Base-by-base conservation (phyloP, 1,140 invertebrate species). In the Mizuhopecten yessoensis region DNA sequence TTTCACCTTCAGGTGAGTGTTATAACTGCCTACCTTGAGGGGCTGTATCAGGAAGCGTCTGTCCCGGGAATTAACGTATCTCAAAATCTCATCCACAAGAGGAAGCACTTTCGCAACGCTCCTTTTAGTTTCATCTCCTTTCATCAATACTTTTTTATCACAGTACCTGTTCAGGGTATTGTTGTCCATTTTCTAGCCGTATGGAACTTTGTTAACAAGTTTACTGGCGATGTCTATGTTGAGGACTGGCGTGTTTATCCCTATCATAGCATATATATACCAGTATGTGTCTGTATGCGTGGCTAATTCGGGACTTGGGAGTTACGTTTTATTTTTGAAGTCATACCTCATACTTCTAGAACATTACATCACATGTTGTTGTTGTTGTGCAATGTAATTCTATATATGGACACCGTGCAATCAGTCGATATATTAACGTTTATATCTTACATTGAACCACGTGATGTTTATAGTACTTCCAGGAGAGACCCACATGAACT, bases 11-110 rank as follows among this genome's bases (percentile, higher is more conserved):
- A 90, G 34, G 23, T 75, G 86, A 34, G 86, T 75, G 29, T 90
- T 34, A 88, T 90, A 90, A 75, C 86, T 88, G 17, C 90, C 90
- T 2, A 90, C 75, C 29, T 29, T 89, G n/a, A 89, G 23, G 23
- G 89, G 57, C n/a, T 89, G 57, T n/a, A 86, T 86, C 34, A 86
- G 86, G 33, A 89, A 89, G 34, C 75, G 45, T 23, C 5, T 17
- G 23, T 89, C 89, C 11, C 89, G 33, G 23, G 86, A 9, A 17
- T 89, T 33, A 7, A 89, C 89, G 86, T 86, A 89, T 29, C n/a
- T 86, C 34, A 89, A 39, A 39, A 89, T 86, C 15, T 89, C 89
- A 13, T 89, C 2, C 5, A 89, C 89, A 13, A 89, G 23, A 33
- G 89, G 89, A 1, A 86, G 34, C 34, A 89, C 89, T 23, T 86